Evolutionary conservation across 2,888 invertebrate genomes (phyloP), one percentile per base, ranked within the genome.

Genomic region (Ormyrus rosae): DNA sequence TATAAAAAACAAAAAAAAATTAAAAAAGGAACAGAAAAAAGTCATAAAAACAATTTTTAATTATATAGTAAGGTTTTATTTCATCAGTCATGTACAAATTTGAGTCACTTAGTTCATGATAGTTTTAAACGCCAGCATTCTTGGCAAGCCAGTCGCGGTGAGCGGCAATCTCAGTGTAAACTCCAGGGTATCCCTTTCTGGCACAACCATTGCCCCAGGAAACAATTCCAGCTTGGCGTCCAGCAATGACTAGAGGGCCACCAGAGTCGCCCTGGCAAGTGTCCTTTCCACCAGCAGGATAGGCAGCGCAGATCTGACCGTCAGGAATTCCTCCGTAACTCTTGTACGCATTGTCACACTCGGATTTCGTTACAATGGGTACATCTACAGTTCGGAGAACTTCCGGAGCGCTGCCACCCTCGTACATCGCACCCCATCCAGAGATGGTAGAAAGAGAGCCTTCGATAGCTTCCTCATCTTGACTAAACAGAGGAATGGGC

Each of bases 301-400:
- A 87, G 0, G 93, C 94, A 2, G 94, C 94, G 85, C 94, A 94
- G 8, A 94, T 91, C 5, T 90, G 91, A 0, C 92, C 91, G 2
- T 87, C 86, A 10, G 85, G 85, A 6, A 88, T 0, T 0, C 83
- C 82, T 0, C 82, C 83, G 2, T 67, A 46, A 0, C 0, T 0
- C 0, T 0, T 0, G 84, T 94, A 94, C 0, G 92, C 92, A 0
- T 88, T 85, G 2, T 87, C 87, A 85, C 94, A 94, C 0, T 87
- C 68, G 1, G 88, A 83, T 4, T 91, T 90, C 76, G 91, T 92
- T 7, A 94, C 91, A 83, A 93, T 91, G 0, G 94, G 94, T 0
- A 94, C 91, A n/a, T 90, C 83, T 0, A 93, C 93, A 74, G 89
- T 91, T 76, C 93, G 93, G 11, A 92, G 84, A 83, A 86, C 85